These are phyloP conservation scores for Drosophila aff. DNA, from an alignment of 1,140 invertebrate genomes.

Conservation along the genomic window DNA sequence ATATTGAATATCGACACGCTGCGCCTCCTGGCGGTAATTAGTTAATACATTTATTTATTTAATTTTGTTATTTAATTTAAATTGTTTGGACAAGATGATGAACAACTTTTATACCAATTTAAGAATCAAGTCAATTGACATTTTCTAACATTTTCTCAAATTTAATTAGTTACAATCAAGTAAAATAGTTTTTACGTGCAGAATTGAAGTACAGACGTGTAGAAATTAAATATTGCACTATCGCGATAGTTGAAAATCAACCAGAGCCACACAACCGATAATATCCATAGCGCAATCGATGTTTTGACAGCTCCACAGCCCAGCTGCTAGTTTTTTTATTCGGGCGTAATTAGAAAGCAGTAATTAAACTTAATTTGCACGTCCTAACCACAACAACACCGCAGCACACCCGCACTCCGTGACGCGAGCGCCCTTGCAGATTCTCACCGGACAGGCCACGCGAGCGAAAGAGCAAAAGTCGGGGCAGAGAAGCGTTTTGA, in stretches of 20 bases:
- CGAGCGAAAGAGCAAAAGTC: constrained; percentile 28
- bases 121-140: too few relatives aligned
- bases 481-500: constrained; percentile 42
- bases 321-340: constrained; percentile 41
- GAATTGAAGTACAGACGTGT: neutral
- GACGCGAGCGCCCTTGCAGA: constrained; percentile 24
- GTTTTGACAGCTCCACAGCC: constrained; percentile 17
- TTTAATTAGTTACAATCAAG: neutral
- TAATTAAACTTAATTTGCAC: constrained; percentile 75
- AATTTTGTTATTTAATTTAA: too few relatives aligned
- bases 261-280: neutral
- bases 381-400: constrained; percentile 68
- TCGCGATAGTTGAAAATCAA: neutral
- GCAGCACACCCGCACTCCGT: constrained; percentile 13
- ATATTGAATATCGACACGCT: neutral
- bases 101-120: neutral
- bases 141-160: too few relatives aligned
- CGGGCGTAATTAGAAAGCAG: constrained; percentile 77
- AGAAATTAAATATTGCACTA: neutral
- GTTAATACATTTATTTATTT: too few relatives aligned
- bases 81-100: too few relatives aligned
- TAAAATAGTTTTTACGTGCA: neutral
- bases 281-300: neutral
- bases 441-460: constrained; percentile 46
- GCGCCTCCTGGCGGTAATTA: neutral